phyloP scores from a whole-genome alignment of 2,888 invertebrate species.

The Drosophila robusta region DNA sequence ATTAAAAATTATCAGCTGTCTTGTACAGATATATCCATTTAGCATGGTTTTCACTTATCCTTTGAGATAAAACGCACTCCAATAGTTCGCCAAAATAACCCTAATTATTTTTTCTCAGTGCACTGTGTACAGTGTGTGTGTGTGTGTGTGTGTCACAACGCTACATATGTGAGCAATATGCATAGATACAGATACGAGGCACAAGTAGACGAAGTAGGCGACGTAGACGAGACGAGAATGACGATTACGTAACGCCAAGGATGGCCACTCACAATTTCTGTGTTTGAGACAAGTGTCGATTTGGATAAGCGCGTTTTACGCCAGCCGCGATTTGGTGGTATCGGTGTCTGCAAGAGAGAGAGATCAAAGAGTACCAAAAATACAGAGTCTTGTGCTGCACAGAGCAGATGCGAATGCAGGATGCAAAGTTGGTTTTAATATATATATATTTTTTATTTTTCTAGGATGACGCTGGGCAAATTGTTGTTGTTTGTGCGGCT shows the following conservation, averaged over 20 bases:
- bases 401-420: constrained; percentile 62
- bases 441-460: constrained; percentile 16
- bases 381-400: constrained; percentile 67
- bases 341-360: constrained; percentile 84
- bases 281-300: constrained; percentile 84
- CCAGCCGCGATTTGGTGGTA: constrained; percentile 83
- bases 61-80: too few relatives aligned
- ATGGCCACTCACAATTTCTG: constrained; percentile 83
- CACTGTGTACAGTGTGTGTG: background rate
- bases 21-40: too few relatives aligned
- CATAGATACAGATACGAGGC: constrained; percentile 48
- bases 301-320: constrained; percentile 84
- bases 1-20: background rate
- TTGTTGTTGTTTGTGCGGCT: constrained; percentile 62
- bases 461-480: constrained; percentile 71
- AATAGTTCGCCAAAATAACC: too few relatives aligned
- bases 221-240: constrained; percentile 21
- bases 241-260: constrained; percentile 28
- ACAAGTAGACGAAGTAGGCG: constrained; percentile 29
- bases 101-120: background rate
- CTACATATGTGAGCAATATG: constrained; percentile 51
- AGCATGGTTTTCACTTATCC: too few relatives aligned
- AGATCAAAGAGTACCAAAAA: constrained; percentile 80
- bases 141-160: constrained; percentile 30
- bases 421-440: constrained; percentile 56